Base-by-base conservation (phyloP, 2,888 invertebrate genomes). In the Troides helena region DNA sequence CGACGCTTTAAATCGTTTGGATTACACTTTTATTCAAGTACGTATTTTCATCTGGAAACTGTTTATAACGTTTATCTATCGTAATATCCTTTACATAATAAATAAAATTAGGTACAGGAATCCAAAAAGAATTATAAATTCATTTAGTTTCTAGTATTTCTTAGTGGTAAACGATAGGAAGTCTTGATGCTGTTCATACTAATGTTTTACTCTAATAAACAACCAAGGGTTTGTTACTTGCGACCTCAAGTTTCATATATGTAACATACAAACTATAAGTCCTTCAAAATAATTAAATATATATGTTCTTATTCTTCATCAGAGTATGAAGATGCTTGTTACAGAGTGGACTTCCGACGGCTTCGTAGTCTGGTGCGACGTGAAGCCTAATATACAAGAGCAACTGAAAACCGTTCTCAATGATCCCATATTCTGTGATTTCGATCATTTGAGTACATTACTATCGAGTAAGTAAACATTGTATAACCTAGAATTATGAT, bases 11-110 rank as follows among this genome's bases (percentile, higher is more conserved):
- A 93, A 93, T 67, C 93, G 93, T 75, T 85, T 95, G 75, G 96
- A 96, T 81, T 96, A 94, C 80, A 96, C 96, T 0, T 95, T 95
- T 72, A 91, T 94, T 73, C 94, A 95, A 90, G 96, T 95, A 84
- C 74, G 82, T 78, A 3, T 30, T n/a, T 53, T 17, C n/a, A 6
- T 39, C 7, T 39, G 39, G 7, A 10, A 10, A 39, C 10, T 39
- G 39, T 39, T 39, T 8, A 39, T 39, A 39, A 39, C 10, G 8
- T 50, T 50, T 50, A 12, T 50, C 50, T 50, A 17, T 50, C 50
- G 14, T 50, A 50, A 17, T 3, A 4, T 50, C 50, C 50, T 50
- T 17, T 10, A 39, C 50, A 10, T 18, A 50, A 50, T 14, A 50
- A 17, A 50, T 50, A 50, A 50, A 50, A 17, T 50, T 5, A 5